Evolutionary conservation across 2,888 invertebrate genomes (phyloP).

Genomic region (Hypomecis punctinalis): DNA sequence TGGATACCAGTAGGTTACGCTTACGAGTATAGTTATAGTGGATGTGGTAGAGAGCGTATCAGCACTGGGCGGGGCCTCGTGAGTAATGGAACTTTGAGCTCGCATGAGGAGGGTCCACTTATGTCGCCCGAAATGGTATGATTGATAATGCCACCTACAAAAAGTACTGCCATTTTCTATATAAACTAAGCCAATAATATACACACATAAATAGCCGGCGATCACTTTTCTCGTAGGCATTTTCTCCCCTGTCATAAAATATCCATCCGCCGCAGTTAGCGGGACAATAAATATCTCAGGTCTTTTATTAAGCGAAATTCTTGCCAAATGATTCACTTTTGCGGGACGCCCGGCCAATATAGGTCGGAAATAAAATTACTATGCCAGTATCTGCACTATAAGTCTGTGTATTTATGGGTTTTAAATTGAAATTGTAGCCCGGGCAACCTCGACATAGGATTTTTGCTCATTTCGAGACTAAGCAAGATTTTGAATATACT

Average conservation of each 20-base stretch:
- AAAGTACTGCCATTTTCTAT: constrained; percentile 72
- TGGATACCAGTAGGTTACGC: constrained; percentile 40
- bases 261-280: constrained; percentile 29
- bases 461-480: no score
- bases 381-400: constrained; percentile 14
- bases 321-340: constrained; percentile 41
- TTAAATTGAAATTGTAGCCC: no score
- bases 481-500: no score
- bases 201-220: constrained; percentile 37
- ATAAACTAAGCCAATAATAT: constrained; percentile 55
- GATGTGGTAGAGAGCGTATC: constrained; percentile 66
- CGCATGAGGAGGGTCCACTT: constrained; percentile 83
- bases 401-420: no score
- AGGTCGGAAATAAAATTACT: constrained; percentile 36
- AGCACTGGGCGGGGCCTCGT: constrained; percentile 76
- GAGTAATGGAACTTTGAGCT: constrained; percentile 82
- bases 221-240: constrained; percentile 29
- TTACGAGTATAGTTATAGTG: constrained; percentile 50
- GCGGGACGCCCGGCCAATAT: constrained; percentile 32
- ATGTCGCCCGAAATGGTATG: constrained; percentile 80
- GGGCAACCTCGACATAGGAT: no score
- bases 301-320: constrained; percentile 39
- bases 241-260: constrained; percentile 26
- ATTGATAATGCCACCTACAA: constrained; percentile 80
- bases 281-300: constrained; percentile 35